Base-by-base conservation (phyloP, 2,888 invertebrate genomes). In the Tiliacea aurago region DNA sequence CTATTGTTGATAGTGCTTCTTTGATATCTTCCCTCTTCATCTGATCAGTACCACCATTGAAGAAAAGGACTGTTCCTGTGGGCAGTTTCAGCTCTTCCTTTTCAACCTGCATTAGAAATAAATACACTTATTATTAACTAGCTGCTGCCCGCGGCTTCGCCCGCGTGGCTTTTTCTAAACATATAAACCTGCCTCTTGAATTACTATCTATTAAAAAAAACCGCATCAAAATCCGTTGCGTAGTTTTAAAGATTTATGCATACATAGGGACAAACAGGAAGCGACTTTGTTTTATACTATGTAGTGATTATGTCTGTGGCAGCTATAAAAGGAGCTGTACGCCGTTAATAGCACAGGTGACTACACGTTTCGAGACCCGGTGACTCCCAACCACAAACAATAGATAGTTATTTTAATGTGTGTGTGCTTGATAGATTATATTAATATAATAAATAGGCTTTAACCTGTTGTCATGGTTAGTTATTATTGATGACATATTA, bases 21-120 rank as follows among this genome's bases (percentile, higher is more conserved):
- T 98, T 98, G 43, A 99, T 97, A 84, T 97, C 97, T 90, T 99
- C 98, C 49, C 98, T 96, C 2, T 97, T 95, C 89, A 96, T 94
- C 55, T 96, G 97, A 20, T 97, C 97, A 4, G 97, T 95, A 33
- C 97, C 94, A 18, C 97, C 97, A 49, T 96, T 96, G 85, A 99
- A 97, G 85, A 97, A 97, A 28, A 99, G 91, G 43, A 98, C 97
- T 2, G 98, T 97, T 49, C 98, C 98, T 84, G 97, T 97, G 0
- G 98, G 98, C 68, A 98, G 94, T 72, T 96, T 96, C 64, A 97
- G 91, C 49, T 96, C 93, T 76, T 94, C 94, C 84, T 96, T 92
- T 23, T 92, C 90, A 9, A 90, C 85, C 70, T 92, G 91, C 4
- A 83, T 86, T 88, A 93, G 71, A 45, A 23, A 75, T 37, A 9